phyloP scores from a whole-genome alignment of 2,113 vertebrate species.

The Ctenodactylus gundi region DNA sequence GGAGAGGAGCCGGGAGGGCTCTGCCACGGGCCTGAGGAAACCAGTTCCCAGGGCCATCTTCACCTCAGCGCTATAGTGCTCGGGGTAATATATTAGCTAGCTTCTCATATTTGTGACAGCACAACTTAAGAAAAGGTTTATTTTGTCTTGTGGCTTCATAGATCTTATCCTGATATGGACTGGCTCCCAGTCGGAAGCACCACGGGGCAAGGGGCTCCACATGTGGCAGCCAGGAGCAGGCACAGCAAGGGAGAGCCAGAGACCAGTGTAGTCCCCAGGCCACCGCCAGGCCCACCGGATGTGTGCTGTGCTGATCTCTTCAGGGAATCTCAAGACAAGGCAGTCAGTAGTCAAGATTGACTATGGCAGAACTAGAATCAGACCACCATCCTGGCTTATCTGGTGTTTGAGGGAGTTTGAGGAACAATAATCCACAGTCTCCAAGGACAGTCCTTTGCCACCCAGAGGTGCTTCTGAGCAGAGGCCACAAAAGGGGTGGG shows the following conservation, averaged over 20 bases:
- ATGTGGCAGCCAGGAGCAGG: background rate
- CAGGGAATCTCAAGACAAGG: background rate
- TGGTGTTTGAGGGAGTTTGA: background rate
- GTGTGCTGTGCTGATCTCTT: background rate
- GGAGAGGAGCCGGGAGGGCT: accelerated
- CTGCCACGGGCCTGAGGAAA: accelerated
- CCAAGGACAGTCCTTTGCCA: background rate
- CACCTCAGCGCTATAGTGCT: accelerated
- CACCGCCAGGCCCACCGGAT: background rate
- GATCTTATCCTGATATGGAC: background rate
- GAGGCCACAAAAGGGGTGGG: background rate
- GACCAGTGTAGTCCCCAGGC: background rate
- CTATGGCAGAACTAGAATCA: background rate
- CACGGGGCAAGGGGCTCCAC: background rate
- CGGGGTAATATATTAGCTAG: too few relatives aligned
- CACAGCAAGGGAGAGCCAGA: background rate
- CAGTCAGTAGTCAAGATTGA: background rate
- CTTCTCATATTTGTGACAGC: background rate
- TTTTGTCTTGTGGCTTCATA: background rate
- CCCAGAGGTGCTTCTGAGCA: background rate
- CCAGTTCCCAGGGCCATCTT: accelerated
- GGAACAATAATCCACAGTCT: background rate
- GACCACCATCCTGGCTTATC: background rate
- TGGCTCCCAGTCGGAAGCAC: background rate
- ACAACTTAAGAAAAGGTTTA: background rate